A percentile compares a stretch with the other conserved stretches of the same genome.
Evolutionary conservation across 2,888 invertebrate species (phyloP).

Genomic region (Monopis laevigella): DNA sequence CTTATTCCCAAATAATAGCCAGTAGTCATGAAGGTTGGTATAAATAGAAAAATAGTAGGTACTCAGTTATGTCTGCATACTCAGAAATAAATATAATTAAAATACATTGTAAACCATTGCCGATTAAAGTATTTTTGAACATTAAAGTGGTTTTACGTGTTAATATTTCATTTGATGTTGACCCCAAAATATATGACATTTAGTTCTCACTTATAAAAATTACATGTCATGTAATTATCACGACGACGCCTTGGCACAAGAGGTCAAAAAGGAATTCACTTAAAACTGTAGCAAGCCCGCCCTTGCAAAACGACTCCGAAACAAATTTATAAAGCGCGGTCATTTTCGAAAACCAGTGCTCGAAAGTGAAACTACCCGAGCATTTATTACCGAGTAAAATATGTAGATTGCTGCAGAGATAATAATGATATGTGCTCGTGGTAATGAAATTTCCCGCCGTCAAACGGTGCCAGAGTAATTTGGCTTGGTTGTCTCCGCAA

Average conservation of each 20-base stretch:
- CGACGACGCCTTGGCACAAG: conserved; percentile 59
- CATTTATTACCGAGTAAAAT: conserved; percentile 66
- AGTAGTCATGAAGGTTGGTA: too few species aligned
- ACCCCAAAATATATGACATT: conserved; percentile 12
- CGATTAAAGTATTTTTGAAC: too few species aligned
- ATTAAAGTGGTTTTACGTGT: conserved; percentile 10
- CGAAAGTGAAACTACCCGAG: conserved; percentile 64
- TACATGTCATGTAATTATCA: conserved; percentile 51
- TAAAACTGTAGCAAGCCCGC: conserved; percentile 64
- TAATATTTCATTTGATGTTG: conserved; percentile 6
- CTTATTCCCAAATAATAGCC: too few species aligned
- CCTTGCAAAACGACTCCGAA: conserved; percentile 45
- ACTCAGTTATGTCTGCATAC: too few species aligned
- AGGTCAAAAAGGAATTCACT: conserved; percentile 67
- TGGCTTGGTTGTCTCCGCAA: conserved; percentile 63
- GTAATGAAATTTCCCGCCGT: conserved; percentile 68
- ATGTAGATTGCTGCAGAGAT: conserved; percentile 65
- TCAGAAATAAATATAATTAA: too few species aligned
- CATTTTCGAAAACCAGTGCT: conserved; percentile 65
- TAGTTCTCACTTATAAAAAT: conserved; percentile 46
- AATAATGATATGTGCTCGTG: conserved; percentile 68
- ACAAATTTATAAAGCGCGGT: conserved; percentile 57
- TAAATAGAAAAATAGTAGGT: too few species aligned
- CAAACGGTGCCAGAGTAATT: conserved; percentile 68
- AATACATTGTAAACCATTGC: too few species aligned